Base-by-base conservation (phyloP, 2,888 invertebrate genomes). In the Ecliptopera silaceata region DNA sequence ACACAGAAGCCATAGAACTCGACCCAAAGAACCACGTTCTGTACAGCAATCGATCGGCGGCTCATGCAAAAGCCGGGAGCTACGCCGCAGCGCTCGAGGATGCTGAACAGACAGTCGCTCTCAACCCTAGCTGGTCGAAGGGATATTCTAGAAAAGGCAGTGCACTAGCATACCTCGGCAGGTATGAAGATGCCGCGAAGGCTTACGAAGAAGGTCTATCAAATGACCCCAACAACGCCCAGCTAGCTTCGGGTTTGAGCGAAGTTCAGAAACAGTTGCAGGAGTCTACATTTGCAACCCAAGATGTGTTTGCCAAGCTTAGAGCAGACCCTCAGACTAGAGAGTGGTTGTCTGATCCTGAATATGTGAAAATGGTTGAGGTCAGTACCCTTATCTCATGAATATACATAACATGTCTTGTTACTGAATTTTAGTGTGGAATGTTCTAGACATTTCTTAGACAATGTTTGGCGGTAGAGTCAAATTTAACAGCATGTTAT, bases 31-130 rank as follows among this genome's bases (percentile, higher is more conserved):
- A 98, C 90, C 96, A 97, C 92, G 97, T 98, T 76, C 91, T 98
- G 18, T 98, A 93, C 75, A 98, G 97, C 71, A 98, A 98, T 85
- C 93, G 98, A 52, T 98, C 98, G 0, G 98, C 98, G 4, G 98
- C 98, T 4, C 95, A 95, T 75, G 96, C 97, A 1, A 97, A 97
- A 86, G 93, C 94, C 42, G 94, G 93, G 18, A 93, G 95, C 63
- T 97, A 95, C 74, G 80, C 87, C 1, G 92, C 94, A 59, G 97
- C 98, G 0, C 84, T 98, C 22, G 92, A 94, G 64, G 98, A 98
- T 92, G 98, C 97, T 0, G 95, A 97, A 61, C 94, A 95, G 77
- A 97, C 97, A 0, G 92, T 98, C 6, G 82, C 93, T 44, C 70
- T 97, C 12, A 97, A 97, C 79, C 94, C 97, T 6, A 94, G 94